Evolutionary conservation across 2,113 vertebrate species (phyloP).

Genomic region (Lanius ludovicianus): DNA sequence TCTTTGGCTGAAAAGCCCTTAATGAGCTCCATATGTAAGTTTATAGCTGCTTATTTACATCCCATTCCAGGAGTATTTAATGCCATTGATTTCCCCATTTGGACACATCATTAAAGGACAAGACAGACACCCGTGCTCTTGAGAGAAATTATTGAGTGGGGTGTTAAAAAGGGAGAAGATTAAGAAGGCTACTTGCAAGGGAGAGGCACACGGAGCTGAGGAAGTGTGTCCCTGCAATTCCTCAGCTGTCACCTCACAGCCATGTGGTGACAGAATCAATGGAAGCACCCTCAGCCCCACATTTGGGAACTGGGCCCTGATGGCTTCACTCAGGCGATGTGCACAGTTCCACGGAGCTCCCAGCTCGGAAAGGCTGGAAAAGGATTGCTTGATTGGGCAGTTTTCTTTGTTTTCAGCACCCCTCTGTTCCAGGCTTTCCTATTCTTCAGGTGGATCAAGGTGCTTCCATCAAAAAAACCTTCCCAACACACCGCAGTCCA

Average conservation of each 20-base stretch:
- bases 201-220: background rate
- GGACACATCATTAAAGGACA: constrained; percentile 30
- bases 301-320: background rate
- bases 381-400: constrained; percentile 7
- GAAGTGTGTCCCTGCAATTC: constrained; percentile 16
- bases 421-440: background rate
- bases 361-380: background rate
- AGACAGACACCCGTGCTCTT: background rate
- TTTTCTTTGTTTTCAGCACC: background rate
- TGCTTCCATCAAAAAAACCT: background rate
- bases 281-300: background rate
- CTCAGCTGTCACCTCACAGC: constrained; percentile 32
- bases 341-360: background rate
- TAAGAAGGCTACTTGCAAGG: constrained; percentile 22
- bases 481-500: background rate
- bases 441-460: background rate
- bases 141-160: constrained; percentile 25
- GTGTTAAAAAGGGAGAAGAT: constrained; percentile 42
- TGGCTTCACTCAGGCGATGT: background rate
- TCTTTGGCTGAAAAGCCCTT: background rate
- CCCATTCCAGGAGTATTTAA: constrained; percentile 4
- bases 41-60: constrained; percentile 24
- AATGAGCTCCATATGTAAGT: background rate
- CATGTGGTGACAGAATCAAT: constrained; percentile 32
- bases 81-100: constrained; percentile 23